A percentile compares a stretch with the other conserved stretches of the same genome.
Conservation (phyloP, 2,888 invertebrate genomes). For the Dynastes tityus region DNA sequence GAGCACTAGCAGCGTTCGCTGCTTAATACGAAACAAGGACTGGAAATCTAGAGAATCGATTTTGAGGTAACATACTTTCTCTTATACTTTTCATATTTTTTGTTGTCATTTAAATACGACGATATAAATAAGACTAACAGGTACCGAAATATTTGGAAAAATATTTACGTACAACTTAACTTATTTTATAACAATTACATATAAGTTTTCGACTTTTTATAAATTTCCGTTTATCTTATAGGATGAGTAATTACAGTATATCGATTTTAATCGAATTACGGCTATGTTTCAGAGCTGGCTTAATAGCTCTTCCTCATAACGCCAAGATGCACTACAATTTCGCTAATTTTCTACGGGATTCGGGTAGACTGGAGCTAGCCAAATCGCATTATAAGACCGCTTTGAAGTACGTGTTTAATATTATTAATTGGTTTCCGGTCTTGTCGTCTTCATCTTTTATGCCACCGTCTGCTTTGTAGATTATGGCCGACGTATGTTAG, state of each 20-base stretch:
- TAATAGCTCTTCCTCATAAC: constrained; percentile 86
- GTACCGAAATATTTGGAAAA: no score
- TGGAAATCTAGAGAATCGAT: constrained; percentile 86
- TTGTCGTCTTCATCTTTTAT: constrained; percentile 5
- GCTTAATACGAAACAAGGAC: constrained; percentile 81
- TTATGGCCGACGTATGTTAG: constrained; percentile 89
- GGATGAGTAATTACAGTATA: no score
- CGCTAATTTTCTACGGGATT: constrained; percentile 87
- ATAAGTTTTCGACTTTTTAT: no score
- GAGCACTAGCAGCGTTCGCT: constrained; percentile 77
- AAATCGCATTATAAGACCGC: constrained; percentile 86
- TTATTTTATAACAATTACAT: no score
- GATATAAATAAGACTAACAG: no score
- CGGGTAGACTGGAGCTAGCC: constrained; percentile 81
- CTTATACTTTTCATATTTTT: background rate
- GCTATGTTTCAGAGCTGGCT: constrained; percentile 79
- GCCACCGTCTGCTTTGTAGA: constrained; percentile 71
- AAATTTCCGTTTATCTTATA: no score
- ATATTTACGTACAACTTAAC: no score
- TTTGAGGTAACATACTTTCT: constrained; percentile 74
- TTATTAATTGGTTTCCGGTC: constrained; percentile 39
- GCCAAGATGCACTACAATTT: constrained; percentile 94
- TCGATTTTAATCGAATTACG: constrained; percentile 8
- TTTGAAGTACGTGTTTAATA: constrained; percentile 76
- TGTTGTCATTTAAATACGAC: no score